phyloP scores from a whole-genome alignment of 2,888 invertebrate species.

The Hedychridium roseum region DNA sequence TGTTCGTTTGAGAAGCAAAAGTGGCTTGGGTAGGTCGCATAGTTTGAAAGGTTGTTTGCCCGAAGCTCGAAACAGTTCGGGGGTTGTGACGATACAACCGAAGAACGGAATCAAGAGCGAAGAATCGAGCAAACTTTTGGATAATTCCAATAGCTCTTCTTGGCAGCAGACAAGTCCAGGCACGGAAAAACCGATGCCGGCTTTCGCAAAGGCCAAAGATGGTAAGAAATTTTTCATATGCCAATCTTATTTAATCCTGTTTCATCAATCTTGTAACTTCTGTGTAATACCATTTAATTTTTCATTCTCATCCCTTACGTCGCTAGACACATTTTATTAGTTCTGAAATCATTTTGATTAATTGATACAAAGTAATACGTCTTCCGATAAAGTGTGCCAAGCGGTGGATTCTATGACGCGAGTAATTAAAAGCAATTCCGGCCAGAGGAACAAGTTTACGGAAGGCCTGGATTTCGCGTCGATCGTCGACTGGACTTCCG shows the following conservation, averaged over 20 bases:
- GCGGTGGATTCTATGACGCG: slow-evolving; percentile 67
- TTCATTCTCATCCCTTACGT: background rate
- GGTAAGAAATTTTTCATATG: slow-evolving; percentile 39
- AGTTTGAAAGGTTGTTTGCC: slow-evolving; percentile 46
- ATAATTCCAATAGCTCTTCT: slow-evolving; percentile 29
- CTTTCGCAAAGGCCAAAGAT: slow-evolving; percentile 59
- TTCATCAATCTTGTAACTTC: slow-evolving; percentile 3
- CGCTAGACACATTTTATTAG: background rate
- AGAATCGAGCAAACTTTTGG: slow-evolving; percentile 56
- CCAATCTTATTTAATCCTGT: background rate
- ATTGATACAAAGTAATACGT: slow-evolving; percentile 40
- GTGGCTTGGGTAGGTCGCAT: slow-evolving; percentile 46
- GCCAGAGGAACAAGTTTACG: slow-evolving; percentile 75
- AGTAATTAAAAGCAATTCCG: slow-evolving; percentile 66
- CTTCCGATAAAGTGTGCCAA: slow-evolving; percentile 60
- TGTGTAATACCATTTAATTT: background rate
- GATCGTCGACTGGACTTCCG: slow-evolving; percentile 79
- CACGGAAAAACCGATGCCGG: slow-evolving; percentile 47
- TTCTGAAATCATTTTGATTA: background rate
- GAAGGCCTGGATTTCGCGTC: slow-evolving; percentile 74
- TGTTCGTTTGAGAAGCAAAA: slow-evolving; percentile 70
- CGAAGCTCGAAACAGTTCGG: slow-evolving; percentile 28
- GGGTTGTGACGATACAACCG: slow-evolving; percentile 59
- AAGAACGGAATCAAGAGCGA: slow-evolving; percentile 53
- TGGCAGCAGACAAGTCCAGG: slow-evolving; percentile 36